phyloP scores from a whole-genome alignment of 2,888 invertebrate species.

The Apotomis capreana region DNA sequence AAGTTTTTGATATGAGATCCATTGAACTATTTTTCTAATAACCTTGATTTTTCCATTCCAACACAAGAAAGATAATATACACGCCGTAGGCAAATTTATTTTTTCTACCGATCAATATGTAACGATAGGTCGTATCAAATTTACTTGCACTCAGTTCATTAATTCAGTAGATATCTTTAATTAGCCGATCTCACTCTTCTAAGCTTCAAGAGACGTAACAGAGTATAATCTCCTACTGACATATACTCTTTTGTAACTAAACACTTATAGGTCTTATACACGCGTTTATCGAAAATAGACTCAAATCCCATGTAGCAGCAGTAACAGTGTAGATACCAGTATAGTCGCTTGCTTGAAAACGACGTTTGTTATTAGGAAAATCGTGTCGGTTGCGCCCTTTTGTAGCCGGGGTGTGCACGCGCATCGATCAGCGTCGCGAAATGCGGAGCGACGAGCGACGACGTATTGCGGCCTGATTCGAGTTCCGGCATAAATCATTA shows the following conservation, averaged over 20 bases:
- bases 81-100: no score
- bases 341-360: neutral
- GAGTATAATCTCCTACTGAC: no score
- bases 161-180: slow-evolving; percentile 32
- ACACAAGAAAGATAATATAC: no score
- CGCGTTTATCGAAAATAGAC: slow-evolving; percentile 15
- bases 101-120: neutral
- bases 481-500: slow-evolving; percentile 22
- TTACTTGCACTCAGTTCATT: slow-evolving; percentile 24
- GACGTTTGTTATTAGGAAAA: neutral
- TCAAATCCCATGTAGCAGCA: neutral
- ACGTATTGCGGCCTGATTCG: slow-evolving; percentile 13
- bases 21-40: no score
- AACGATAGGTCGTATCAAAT: slow-evolving; percentile 3
- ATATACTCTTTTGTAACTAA: no score
- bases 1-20: no score
- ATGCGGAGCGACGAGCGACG: slow-evolving; percentile 27
- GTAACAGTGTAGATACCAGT: slow-evolving; percentile 2
- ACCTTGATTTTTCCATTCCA: no score
- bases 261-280: neutral
- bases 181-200: slow-evolving; percentile 29
- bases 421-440: slow-evolving; percentile 45
- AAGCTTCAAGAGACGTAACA: neutral
- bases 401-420: slow-evolving; percentile 33
- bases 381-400: neutral